Conservation (phyloP, 2,797 vertebrate genomes). For the Aselliscus stoliczkanus region DNA sequence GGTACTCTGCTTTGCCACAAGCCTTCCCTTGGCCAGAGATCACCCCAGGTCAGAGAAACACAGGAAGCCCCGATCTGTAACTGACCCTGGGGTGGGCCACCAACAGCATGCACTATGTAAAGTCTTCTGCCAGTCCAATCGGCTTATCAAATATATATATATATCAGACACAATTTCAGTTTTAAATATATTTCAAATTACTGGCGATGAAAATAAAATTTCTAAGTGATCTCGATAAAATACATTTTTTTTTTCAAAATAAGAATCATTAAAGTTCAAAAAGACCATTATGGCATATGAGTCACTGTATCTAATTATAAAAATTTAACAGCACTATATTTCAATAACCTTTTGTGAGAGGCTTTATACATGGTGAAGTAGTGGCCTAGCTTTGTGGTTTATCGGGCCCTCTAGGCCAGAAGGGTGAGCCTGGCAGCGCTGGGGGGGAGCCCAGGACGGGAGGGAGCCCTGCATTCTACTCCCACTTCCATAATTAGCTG, state of each 20-base stretch:
- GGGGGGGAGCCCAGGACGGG: not conserved
- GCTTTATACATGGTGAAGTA: not conserved
- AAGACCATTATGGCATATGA: conserved; percentile 26
- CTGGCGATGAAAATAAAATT: conserved; percentile 12
- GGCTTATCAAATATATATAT: not conserved
- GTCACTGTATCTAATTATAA: conserved; percentile 21
- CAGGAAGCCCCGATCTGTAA: not conserved
- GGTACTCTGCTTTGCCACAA: not conserved
- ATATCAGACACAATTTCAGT: not conserved
- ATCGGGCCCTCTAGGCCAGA: not conserved
- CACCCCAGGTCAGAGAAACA: not conserved
- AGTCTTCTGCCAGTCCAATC: not conserved
- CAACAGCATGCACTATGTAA: not conserved
- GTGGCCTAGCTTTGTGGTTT: not conserved
- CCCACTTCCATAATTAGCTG: not conserved
- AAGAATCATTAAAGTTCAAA: conserved; percentile 33
- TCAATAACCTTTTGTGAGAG: conserved; percentile 4
- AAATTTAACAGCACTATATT: not conserved
- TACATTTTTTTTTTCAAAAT: not conserved
- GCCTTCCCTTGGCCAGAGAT: not conserved
- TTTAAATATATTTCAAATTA: conserved; percentile 39
- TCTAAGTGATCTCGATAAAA: conserved; percentile 46
- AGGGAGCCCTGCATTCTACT: not conserved
- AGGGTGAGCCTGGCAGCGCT: not conserved
- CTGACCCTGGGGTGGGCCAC: not conserved